phyloP scores from a whole-genome alignment of 2,888 invertebrate species.

The Chloroclystis v-ata region DNA sequence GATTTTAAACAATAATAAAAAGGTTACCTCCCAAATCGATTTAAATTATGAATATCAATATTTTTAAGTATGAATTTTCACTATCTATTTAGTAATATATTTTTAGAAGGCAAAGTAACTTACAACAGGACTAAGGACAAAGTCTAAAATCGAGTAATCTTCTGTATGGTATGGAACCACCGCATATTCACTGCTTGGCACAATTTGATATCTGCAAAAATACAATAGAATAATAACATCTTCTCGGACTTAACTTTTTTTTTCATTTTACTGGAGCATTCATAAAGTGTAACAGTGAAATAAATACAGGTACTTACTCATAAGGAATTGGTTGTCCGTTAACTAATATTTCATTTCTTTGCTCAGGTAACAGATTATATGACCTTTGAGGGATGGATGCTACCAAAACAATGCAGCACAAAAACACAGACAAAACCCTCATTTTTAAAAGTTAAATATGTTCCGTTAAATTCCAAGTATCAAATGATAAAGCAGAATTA shows the following conservation, averaged over 20 bases:
- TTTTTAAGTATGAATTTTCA: too few relatives aligned
- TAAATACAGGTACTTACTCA: conserved; percentile 17
- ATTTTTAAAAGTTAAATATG: conserved; percentile 13
- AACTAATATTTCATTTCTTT: conserved; percentile 13
- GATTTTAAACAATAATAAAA: too few relatives aligned
- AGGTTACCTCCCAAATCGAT: too few relatives aligned
- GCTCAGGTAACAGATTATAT: conserved; percentile 30
- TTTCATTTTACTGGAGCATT: too few relatives aligned
- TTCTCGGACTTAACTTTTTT: too few relatives aligned
- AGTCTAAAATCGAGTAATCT: conserved; percentile 32
- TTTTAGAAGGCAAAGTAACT: conserved; percentile 26
- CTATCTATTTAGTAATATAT: too few relatives aligned
- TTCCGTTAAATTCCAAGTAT: not conserved
- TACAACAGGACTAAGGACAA: conserved; percentile 37
- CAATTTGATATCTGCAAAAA: conserved; percentile 22
- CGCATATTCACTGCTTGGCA: conserved; percentile 32
- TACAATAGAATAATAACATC: too few relatives aligned
- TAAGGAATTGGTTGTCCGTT: conserved; percentile 10
- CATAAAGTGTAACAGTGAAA: too few relatives aligned
- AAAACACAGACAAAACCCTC: conserved; percentile 10
- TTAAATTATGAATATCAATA: too few relatives aligned
- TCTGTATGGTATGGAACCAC: conserved; percentile 28
- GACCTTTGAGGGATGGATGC: conserved; percentile 19
- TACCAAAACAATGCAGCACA: conserved; percentile 11
- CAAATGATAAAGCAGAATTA: too few relatives aligned